Evolutionary conservation across 2,888 invertebrate species (phyloP), one percentile per base, ranked within the genome.

Genomic region (Nomada goodeniana): DNA sequence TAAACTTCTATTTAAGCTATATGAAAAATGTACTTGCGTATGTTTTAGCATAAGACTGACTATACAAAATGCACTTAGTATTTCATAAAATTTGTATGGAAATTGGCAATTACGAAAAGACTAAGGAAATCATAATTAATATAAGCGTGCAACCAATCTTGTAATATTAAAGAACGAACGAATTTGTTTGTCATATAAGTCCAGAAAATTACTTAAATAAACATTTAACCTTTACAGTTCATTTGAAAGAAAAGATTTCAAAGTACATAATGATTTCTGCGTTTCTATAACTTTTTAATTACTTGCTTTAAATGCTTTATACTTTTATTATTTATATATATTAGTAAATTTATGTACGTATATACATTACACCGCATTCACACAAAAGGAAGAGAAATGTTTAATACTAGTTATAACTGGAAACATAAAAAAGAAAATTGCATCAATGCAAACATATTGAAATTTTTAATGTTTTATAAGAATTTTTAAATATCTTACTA

Each of bases 331-430:
- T 53, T 20, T 23, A 42, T 26, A 36, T 71, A 52, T 60, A 42
- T 42, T 15, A 23, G 63, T 64, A n/a, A 29, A 29, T 20, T 44
- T 44, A 20, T 26, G 20, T 26, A 44, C 7, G 36, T 7, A 36
- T 36, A 36, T 44, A 65, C 26, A 61, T 71, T 20, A 13, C 71
- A 61, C 44, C 44, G 53, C 13, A 53, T 63, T 61, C 53, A 23
- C 18, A 10, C 15, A 63, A 42, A 44, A 29, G 2, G 26, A 53
- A 47, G 47, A 47, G 15, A 57, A 23, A 55, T 9, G 55, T n/a
- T 7, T 20, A 55, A 23, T 20, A 55, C 23, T 20, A 20, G 55
- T 55, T 11, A 55, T 20, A 55, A 55, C 20, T 11, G n/a, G 20
- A 55, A 7, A 23, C 23, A 55, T 53, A 53, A 18, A 53, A 53